Conservation (phyloP, 37 sponge, comb jelly and placozoan species). For the Agelas oroides region DNA sequence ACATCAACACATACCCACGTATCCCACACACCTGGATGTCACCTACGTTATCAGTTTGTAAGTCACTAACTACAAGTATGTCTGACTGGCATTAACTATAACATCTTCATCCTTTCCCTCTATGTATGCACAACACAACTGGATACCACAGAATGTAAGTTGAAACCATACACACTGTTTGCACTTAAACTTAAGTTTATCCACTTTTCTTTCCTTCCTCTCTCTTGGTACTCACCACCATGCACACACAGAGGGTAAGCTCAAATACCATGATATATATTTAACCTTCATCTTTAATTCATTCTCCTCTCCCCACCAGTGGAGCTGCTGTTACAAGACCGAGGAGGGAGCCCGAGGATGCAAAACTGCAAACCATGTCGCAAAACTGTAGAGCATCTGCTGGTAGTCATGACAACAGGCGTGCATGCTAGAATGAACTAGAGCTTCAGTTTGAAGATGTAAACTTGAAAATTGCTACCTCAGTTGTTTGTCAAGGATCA, state of each 20-base stretch:
- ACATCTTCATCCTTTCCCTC: background rate
- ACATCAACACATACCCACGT: too few species aligned
- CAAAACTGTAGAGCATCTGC: background rate
- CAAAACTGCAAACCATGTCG: slow-evolving; percentile 16
- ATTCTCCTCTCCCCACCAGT: background rate
- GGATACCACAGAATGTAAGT: slow-evolving; percentile 26
- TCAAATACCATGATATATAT: too few species aligned
- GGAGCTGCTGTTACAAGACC: slow-evolving; percentile 78
- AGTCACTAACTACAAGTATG: background rate
- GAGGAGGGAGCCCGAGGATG: slow-evolving; percentile 58
- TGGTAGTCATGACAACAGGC: too few species aligned
- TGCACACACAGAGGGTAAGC: too few species aligned
- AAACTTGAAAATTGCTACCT: too few species aligned
- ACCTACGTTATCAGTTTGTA: background rate
- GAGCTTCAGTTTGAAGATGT: too few species aligned
- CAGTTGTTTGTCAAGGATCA: too few species aligned
- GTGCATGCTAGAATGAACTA: too few species aligned
- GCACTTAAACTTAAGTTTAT: too few species aligned
- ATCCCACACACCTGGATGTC: background rate
- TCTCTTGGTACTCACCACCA: too few species aligned
- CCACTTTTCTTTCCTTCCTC: too few species aligned
- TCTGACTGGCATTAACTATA: background rate
- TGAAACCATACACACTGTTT: background rate
- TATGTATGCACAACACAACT: background rate
- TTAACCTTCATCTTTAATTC: too few species aligned